Percentiles rank a stretch among this genome's conserved stretches.
phyloP scores from a whole-genome alignment of 2,888 invertebrate genomes.

The Kuschelorhynchus macadamiae region DNA sequence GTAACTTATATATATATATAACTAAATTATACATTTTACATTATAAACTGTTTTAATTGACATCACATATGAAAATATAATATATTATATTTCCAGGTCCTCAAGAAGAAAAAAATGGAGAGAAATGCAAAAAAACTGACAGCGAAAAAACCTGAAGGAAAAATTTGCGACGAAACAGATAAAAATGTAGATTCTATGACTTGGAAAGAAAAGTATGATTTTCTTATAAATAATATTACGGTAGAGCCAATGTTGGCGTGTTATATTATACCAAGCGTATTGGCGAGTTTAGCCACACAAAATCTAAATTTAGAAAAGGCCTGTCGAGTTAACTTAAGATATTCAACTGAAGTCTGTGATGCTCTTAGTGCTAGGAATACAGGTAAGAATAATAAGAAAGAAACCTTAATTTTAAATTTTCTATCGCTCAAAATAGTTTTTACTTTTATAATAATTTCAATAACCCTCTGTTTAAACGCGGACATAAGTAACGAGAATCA shows the following conservation, averaged over 20 bases:
- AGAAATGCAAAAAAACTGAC: constrained; percentile 48
- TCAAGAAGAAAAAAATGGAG: constrained; percentile 56
- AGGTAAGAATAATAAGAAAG: constrained; percentile 36
- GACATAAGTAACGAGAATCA: no score
- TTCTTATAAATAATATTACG: constrained; percentile 77
- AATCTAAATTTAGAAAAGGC: constrained; percentile 90
- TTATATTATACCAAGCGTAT: constrained; percentile 76
- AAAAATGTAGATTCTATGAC: constrained; percentile 65
- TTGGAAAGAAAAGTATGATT: constrained; percentile 72
- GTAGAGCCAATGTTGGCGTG: constrained; percentile 84
- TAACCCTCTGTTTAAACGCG: no score
- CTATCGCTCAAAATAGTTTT: no score
- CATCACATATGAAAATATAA: no score
- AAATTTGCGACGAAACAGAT: constrained; percentile 41
- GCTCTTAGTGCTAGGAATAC: constrained; percentile 83
- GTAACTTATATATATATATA: no score
- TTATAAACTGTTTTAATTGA: no score
- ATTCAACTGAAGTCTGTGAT: constrained; percentile 81
- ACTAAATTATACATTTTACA: no score
- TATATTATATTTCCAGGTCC: constrained; percentile 51
- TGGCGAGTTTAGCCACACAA: constrained; percentile 84
- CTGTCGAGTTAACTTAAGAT: constrained; percentile 85
- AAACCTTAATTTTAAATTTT: no score
- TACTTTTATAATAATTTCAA: no score
- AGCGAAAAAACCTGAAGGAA: constrained; percentile 34